Conservation (phyloP, 2,797 vertebrate species). For the Schizopygopsis malacanthus region DNA sequence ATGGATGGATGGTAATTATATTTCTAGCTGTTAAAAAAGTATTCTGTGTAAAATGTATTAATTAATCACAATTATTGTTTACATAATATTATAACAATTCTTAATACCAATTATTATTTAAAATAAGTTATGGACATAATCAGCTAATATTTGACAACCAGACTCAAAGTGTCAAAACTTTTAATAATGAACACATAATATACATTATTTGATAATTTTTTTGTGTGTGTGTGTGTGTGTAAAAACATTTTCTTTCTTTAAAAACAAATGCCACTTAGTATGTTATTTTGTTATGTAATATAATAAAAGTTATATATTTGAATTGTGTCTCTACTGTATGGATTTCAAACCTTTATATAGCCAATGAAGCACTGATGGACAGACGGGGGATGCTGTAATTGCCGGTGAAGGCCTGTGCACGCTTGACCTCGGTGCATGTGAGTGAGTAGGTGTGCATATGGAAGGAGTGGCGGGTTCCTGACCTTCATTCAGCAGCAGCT, state of each 20-base stretch:
- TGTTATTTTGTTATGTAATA: background rate
- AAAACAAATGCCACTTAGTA: background rate
- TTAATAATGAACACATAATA: background rate
- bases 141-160: no score
- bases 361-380: background rate
- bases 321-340: background rate
- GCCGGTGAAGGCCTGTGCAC: slow-evolving; percentile 23
- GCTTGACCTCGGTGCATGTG: slow-evolving; percentile 32
- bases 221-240: no score
- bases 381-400: background rate
- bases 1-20: background rate
- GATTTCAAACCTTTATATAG: background rate
- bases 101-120: background rate
- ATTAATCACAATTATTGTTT: background rate
- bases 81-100: background rate
- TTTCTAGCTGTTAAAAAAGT: background rate
- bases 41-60: background rate
- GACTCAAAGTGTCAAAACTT: background rate
- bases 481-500: slow-evolving; percentile 76
- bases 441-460: slow-evolving; percentile 55
- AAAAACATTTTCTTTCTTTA: background rate
- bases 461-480: slow-evolving; percentile 66
- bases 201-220: background rate
- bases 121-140: background rate
- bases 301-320: background rate